Conservation (phyloP, 1,140 invertebrate genomes). For the Metaphire vulgaris region DNA sequence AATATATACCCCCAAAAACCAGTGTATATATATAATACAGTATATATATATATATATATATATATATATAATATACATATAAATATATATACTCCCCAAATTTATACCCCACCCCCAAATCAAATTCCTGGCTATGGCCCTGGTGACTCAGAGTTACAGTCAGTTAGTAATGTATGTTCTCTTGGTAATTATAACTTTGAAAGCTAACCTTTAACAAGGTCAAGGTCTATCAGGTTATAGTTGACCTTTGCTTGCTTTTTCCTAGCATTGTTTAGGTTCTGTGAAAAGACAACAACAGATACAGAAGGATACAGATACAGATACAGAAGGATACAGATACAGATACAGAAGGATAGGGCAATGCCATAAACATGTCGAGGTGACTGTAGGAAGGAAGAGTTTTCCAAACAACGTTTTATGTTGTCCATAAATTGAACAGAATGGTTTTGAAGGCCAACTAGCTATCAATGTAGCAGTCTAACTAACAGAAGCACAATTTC, state of each 20-base stretch:
- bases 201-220: constrained; percentile 50
- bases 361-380: too few relatives aligned
- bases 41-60: not conserved
- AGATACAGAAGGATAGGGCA: not conserved
- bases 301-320: not conserved
- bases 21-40: not conserved
- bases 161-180: too few relatives aligned
- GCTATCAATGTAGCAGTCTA: too few relatives aligned
- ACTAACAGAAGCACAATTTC: too few relatives aligned
- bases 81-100: not conserved
- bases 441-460: too few relatives aligned
- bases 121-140: too few relatives aligned
- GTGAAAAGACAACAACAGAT: constrained; percentile 37
- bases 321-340: not conserved
- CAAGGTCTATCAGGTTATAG: constrained; percentile 88
- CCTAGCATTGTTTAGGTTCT: constrained; percentile 75
- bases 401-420: too few relatives aligned
- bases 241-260: constrained; percentile 79
- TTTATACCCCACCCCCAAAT: too few relatives aligned
- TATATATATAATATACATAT: not conserved
- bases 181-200: not conserved
- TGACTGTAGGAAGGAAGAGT: too few relatives aligned
- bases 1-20: too few relatives aligned
- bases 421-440: too few relatives aligned
- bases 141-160: too few relatives aligned